phyloP scores from a whole-genome alignment of 2,113 vertebrate genomes.

The Cololabis saira region DNA sequence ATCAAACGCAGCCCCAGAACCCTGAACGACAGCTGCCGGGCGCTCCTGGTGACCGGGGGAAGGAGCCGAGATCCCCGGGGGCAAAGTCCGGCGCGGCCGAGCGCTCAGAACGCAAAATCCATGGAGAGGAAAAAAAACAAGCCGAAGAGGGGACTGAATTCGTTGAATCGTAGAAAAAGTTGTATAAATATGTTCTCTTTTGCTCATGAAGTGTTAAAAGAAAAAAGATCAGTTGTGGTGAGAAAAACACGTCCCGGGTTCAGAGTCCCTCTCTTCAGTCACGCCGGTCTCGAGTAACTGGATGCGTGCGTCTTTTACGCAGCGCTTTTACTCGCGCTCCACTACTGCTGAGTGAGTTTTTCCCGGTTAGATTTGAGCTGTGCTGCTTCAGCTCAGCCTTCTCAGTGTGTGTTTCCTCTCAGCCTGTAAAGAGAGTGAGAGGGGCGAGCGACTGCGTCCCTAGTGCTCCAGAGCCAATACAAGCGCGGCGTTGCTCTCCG shows the following conservation, averaged over 20 bases:
- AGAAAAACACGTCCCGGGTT: not conserved
- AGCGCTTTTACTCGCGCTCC: slow-evolving; percentile 27
- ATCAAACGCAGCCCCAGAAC: slow-evolving; percentile 39
- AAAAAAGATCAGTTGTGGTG: slow-evolving; percentile 1
- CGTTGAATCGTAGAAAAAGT: too few species aligned
- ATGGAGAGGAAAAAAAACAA: slow-evolving; percentile 17
- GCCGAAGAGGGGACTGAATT: not conserved
- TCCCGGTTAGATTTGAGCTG: slow-evolving; percentile 13
- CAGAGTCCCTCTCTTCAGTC: too few species aligned
- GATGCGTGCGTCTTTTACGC: slow-evolving; percentile 66
- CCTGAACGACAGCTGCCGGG: slow-evolving; percentile 61
- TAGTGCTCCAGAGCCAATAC: slow-evolving; percentile 30
- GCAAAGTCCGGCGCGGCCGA: slow-evolving; percentile 73
- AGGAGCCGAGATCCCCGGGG: slow-evolving; percentile 43
- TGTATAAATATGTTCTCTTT: too few species aligned
- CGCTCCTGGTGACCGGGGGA: slow-evolving; percentile 32
- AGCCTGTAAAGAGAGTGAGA: not conserved
- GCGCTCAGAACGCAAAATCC: slow-evolving; percentile 48
- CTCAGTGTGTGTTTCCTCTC: slow-evolving; percentile 14
- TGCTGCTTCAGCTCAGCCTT: slow-evolving; percentile 30
- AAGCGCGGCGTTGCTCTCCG: slow-evolving; percentile 56
- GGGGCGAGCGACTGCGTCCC: slow-evolving; percentile 29
- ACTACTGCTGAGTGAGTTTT: not conserved
- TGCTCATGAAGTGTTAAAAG: too few species aligned
- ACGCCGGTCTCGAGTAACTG: not conserved